Conservation (phyloP, 1,140 invertebrate genomes). For the Cyclargus thomasi region DNA sequence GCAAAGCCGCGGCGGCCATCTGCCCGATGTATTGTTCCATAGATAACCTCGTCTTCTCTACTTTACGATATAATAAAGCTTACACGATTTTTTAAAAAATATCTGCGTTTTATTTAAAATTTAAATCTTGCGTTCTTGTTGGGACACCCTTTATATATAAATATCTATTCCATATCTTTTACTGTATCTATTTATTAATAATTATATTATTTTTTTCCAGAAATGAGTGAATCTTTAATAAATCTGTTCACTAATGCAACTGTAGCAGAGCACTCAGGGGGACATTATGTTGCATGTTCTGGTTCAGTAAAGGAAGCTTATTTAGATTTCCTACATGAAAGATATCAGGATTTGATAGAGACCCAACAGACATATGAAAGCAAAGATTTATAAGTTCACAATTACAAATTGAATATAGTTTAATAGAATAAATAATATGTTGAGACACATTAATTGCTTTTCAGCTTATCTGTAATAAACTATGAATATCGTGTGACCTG, state of each 20-base stretch:
- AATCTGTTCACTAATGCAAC: conserved; percentile 80
- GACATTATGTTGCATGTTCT: conserved; percentile 88
- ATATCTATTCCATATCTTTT: neutral
- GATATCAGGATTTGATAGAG: conserved; percentile 46
- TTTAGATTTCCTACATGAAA: conserved; percentile 79
- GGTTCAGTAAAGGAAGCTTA: conserved; percentile 80
- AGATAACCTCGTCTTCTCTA: too few relatives aligned
- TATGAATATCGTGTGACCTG: too few relatives aligned
- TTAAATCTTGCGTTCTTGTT: too few relatives aligned
- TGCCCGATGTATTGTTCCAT: too few relatives aligned
- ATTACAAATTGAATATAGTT: neutral
- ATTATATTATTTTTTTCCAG: conserved; percentile 67
- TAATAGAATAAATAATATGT: neutral
- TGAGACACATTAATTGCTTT: neutral
- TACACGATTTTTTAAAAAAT: too few relatives aligned
- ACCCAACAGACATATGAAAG: conserved; percentile 33
- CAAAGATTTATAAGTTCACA: conserved; percentile 27
- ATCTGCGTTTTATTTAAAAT: too few relatives aligned
- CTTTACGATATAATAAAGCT: too few relatives aligned
- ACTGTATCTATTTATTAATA: neutral
- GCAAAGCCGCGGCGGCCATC: too few relatives aligned
- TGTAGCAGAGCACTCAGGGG: conserved; percentile 82
- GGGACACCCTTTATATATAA: too few relatives aligned
- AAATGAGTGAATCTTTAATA: conserved; percentile 83
- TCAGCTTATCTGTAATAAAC: neutral